Evolutionary conservation across 1,140 invertebrate genomes (phyloP).

Genomic region (Holcopasites calliopsidis): DNA sequence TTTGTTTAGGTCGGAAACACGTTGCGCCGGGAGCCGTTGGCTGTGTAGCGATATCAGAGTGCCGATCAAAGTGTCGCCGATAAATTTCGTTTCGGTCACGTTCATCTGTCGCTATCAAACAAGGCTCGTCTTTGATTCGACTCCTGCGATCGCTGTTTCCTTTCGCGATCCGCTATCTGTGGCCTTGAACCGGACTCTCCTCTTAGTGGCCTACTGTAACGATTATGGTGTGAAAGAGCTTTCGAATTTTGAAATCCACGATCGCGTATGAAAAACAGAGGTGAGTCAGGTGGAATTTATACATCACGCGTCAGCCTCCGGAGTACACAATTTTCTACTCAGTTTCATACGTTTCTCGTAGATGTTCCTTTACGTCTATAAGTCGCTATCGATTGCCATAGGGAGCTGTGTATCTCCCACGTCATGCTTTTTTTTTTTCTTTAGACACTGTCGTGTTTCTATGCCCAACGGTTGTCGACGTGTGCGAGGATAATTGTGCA

Average conservation of each 20-base stretch:
- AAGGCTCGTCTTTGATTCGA: background rate
- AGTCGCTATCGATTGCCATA: slow-evolving; percentile 37
- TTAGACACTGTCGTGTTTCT: background rate
- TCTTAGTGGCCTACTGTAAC: slow-evolving; percentile 57
- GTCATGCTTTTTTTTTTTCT: slow-evolving; percentile 26
- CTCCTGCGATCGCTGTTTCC: background rate
- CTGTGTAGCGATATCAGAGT: background rate
- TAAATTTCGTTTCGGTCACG: too few species aligned
- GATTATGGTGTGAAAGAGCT: slow-evolving; percentile 40
- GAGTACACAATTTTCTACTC: background rate
- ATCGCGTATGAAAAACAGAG: slow-evolving; percentile 11
- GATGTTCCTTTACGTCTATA: slow-evolving; percentile 11
- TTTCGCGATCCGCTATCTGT: slow-evolving; percentile 15
- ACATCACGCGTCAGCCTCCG: background rate
- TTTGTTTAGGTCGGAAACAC: slow-evolving; percentile 20
- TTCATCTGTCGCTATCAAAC: background rate
- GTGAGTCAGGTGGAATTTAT: slow-evolving; percentile 33
- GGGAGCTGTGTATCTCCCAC: slow-evolving; percentile 25
- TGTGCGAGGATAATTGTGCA: background rate
- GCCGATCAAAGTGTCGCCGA: background rate
- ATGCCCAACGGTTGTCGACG: background rate
- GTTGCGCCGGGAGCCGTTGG: slow-evolving; percentile 25
- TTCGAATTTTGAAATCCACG: slow-evolving; percentile 53
- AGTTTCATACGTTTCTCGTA: background rate
- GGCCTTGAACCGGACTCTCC: slow-evolving; percentile 69